Base-by-base conservation (phyloP, 2,797 vertebrate species). In the Alcedo atthis region DNA sequence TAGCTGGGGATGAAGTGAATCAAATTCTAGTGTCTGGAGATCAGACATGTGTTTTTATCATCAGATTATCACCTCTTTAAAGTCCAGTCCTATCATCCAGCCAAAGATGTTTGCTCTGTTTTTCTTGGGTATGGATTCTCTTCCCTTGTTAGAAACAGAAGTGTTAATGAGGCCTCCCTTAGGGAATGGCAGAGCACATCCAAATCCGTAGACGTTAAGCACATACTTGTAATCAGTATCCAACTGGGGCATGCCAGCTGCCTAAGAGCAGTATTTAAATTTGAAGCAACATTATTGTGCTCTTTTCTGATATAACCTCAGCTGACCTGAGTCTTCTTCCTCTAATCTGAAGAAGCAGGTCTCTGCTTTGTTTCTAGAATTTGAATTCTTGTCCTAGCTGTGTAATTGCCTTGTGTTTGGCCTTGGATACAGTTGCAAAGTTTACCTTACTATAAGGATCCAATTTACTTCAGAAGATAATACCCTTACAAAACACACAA, bases 191-290 rank as follows among this genome's bases (percentile, higher is more conserved):
- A 87, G 71, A 87, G 19, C 19, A 55, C 37, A 21, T 94, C 22
- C 19, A 75, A 45, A 69, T 85, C 51, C 2, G 2, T 91, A 55
- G 59, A 32, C 5, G 5, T 64, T 69, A 59, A 79, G 46, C 48
- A 32, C 42, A 49, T 74, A 20, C 53, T 78, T 91, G 33, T 84
- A 79, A 59, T 80, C 30, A 16, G 32, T 86, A 40, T 88, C 33
- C 61, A 80, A 2, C 0, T 84, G 53, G 20, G 42, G n/a, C 42
- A 45, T 80, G 35, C 37, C n/a, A 61, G n/a, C 16, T 86, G n/a
- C 63, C 55, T n/a, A 76, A 88, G 12, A 93, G 28, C 51, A 67
- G 61, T 62, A 69, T 90, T 91, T 84, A 91, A 81, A 76, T 91
- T 88, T 81, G 43, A 68, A 89, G 42, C 81, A 63, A 69, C 19